Evolutionary conservation across 2,888 invertebrate genomes (phyloP).

Genomic region (Ochropleura plecta): DNA sequence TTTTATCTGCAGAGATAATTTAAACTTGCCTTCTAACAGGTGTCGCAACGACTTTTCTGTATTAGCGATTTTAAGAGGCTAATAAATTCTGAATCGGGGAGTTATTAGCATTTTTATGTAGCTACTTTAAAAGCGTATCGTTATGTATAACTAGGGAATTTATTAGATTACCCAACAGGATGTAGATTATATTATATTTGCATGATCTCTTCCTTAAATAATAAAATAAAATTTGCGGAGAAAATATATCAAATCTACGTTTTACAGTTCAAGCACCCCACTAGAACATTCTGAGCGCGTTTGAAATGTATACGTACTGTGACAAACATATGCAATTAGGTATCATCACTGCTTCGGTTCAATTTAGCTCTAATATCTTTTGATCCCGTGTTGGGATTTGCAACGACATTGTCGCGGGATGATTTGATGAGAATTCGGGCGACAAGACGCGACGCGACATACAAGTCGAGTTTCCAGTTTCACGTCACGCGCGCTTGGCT

Average conservation of each 20-base stretch:
- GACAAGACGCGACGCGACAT: conserved; percentile 84
- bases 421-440: conserved; percentile 89
- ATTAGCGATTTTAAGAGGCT: conserved; percentile 76
- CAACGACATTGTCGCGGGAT: conserved; percentile 87
- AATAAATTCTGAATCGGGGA: conserved; percentile 66
- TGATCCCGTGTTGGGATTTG: conserved; percentile 88
- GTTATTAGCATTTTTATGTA: conserved; percentile 68
- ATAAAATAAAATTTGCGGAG: not conserved
- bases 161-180: conserved; percentile 40
- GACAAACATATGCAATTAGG: conserved; percentile 76
- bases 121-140: conserved; percentile 46
- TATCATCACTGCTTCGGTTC: conserved; percentile 80
- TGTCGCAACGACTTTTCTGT: conserved; percentile 82
- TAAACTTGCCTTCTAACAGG: conserved; percentile 83
- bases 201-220: conserved; percentile 17
- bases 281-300: conserved; percentile 61
- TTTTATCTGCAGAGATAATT: conserved; percentile 86
- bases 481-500: conserved; percentile 88
- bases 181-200: conserved; percentile 30
- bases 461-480: conserved; percentile 87
- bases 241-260: conserved; percentile 8
- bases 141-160: conserved; percentile 44
- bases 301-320: conserved; percentile 59
- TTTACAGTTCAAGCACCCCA: conserved; percentile 27
- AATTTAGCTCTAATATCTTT: conserved; percentile 88